Base-by-base conservation (phyloP, 1,140 invertebrate species). In the Prorops nasuta region DNA sequence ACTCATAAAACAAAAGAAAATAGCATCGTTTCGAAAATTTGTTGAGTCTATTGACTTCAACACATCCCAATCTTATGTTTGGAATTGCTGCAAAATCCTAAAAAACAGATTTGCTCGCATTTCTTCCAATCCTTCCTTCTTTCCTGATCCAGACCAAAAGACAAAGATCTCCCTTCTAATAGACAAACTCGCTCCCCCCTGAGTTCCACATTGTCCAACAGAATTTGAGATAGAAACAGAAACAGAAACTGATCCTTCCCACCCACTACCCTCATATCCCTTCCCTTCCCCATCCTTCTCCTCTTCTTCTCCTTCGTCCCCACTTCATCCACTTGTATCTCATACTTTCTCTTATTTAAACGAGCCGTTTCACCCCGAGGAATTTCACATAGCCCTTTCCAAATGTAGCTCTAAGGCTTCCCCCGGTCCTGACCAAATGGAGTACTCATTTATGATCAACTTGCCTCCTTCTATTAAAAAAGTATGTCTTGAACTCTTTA, bases 1-100 rank as follows among this genome's bases (percentile, higher is more conserved):
- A 49, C 21, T 20, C 4, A 35, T 37, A 6, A 46, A 46, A 19
- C 4, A 17, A 10, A 46, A 46, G 35, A 46, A 24, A 43, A 21
- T 14, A 2, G n/a, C 15, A 1, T 17, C 12, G 9, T 38, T 48
- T 15, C 28, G 19, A 34, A 16, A 20, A 3, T 48, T 48, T 35
- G 46, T 32, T 10, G 10, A 36, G 17, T 19, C 7, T 2, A 36
- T 50, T 2, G 28, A 43, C 28, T 19, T 22, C 16, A 3, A 18
- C 6, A 17, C 47, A 10, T n/a, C 19, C 20, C 35, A 21, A 1
- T n/a, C n/a, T n/a, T 31, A 28, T 10, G 20, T 28, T 10, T 43
- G 24, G 24, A 15, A 18, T 6, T 7, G 14, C 4, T 14, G 34
- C 6, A 14, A 36, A 6, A 36, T 14, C 6, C 14, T 14, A 6